Conservation (phyloP, 2,888 invertebrate genomes). For the Pyrgus malvae region DNA sequence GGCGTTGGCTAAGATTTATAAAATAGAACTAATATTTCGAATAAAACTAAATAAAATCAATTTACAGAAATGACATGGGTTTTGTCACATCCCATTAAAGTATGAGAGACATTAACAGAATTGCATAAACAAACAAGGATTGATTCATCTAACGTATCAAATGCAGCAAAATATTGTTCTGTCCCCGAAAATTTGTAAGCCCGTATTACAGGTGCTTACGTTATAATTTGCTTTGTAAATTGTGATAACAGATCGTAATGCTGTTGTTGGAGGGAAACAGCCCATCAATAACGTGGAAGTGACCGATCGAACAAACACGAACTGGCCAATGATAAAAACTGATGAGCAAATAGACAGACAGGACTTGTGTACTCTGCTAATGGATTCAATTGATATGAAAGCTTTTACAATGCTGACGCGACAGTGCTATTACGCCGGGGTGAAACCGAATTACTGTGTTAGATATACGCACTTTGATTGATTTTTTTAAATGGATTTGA, state of each 20-base stretch:
- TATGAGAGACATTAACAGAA: constrained; percentile 30
- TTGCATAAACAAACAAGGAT: constrained; percentile 37
- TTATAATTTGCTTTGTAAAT: constrained; percentile 24
- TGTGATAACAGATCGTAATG: constrained; percentile 42
- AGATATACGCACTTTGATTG: constrained; percentile 21
- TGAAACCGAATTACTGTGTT: constrained; percentile 56
- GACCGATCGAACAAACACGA: constrained; percentile 78
- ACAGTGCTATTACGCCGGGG: constrained; percentile 59
- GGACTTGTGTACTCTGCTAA: constrained; percentile 79
- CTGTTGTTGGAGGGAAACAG: constrained; percentile 56
- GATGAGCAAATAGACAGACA: constrained; percentile 79
- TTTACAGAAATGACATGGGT: too few species aligned
- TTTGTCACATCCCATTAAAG: background rate
- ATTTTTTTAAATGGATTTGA: constrained; percentile 8
- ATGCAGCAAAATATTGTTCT: background rate
- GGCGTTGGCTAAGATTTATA: too few species aligned
- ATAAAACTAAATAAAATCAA: too few species aligned
- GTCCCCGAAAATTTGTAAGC: constrained; percentile 13
- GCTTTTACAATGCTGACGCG: constrained; percentile 77
- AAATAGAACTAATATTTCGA: background rate
- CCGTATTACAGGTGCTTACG: constrained; percentile 20
- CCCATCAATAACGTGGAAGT: constrained; percentile 77
- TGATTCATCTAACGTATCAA: constrained; percentile 4
- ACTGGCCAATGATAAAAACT: constrained; percentile 80
- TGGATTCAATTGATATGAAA: constrained; percentile 82